phyloP scores from a whole-genome alignment of 2,797 vertebrate genomes.

The Meda fulgida region DNA sequence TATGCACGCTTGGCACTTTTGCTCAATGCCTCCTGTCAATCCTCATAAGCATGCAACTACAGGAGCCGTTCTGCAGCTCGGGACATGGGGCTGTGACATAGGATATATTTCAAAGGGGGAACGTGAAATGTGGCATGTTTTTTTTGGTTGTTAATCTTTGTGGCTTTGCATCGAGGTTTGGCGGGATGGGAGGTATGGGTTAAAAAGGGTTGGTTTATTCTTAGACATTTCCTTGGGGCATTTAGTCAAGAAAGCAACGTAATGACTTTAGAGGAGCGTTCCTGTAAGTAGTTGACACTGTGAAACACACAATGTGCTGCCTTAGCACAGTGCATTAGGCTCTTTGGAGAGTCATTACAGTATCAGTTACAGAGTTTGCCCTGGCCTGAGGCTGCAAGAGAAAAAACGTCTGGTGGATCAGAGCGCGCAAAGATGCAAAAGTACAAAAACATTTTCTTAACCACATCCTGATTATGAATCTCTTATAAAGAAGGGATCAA shows the following conservation, averaged over 20 bases:
- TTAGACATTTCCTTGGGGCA: slow-evolving; percentile 45
- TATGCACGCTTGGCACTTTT: slow-evolving; percentile 70
- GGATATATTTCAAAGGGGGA: slow-evolving; percentile 8
- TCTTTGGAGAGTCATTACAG: slow-evolving; percentile 54
- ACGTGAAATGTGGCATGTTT: background rate
- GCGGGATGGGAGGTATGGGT: background rate
- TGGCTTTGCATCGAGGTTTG: background rate
- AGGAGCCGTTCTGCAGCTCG: slow-evolving; percentile 7
- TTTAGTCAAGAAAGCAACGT: slow-evolving; percentile 49
- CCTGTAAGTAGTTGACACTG: slow-evolving; percentile 36
- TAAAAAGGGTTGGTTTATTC: slow-evolving; percentile 42
- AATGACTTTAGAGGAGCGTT: slow-evolving; percentile 47
- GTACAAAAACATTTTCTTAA: slow-evolving; percentile 30
- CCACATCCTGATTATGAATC: slow-evolving; percentile 23
- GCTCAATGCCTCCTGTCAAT: slow-evolving; percentile 46
- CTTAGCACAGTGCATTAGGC: slow-evolving; percentile 48
- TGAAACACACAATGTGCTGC: slow-evolving; percentile 56
- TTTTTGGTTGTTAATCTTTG: background rate
- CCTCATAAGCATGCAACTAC: slow-evolving; percentile 46
- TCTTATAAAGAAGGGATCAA: slow-evolving; percentile 15
- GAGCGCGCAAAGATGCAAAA: slow-evolving; percentile 14
- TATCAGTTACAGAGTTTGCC: slow-evolving; percentile 52
- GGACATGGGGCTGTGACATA: slow-evolving; percentile 10
- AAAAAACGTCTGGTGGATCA: slow-evolving; percentile 27
- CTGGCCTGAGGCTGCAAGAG: slow-evolving; percentile 37